These are phyloP conservation scores for Triplophysa siluroides DNA, from an alignment of 2,113 vertebrate genomes.

Conservation along the genomic window DNA sequence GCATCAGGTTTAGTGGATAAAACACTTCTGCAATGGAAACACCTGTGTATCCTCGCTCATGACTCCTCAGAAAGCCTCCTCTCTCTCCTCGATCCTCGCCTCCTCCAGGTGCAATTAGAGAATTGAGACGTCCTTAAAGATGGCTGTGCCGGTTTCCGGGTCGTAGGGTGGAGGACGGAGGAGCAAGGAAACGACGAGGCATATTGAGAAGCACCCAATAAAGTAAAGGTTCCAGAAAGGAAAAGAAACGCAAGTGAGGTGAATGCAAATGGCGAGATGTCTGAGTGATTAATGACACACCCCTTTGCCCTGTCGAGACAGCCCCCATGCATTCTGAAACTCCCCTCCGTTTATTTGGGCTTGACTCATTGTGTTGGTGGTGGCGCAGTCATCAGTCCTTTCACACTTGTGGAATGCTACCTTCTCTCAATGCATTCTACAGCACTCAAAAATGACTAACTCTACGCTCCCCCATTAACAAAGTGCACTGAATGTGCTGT, in stretches of 20 bases:
- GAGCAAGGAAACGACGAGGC: too few species aligned
- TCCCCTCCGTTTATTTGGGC: slow-evolving; percentile 68
- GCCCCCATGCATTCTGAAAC: slow-evolving; percentile 76
- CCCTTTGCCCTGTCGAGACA: slow-evolving; percentile 68
- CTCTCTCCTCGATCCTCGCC: too few species aligned
- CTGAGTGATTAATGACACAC: slow-evolving; percentile 83
- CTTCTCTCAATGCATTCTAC: slow-evolving; percentile 81
- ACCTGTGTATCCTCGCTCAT: too few species aligned
- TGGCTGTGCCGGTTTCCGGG: too few species aligned
- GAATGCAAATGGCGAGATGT: slow-evolving; percentile 73
- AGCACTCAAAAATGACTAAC: slow-evolving; percentile 61
- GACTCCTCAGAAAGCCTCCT: too few species aligned
- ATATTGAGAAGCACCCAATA: too few species aligned
- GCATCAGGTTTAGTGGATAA: too few species aligned
- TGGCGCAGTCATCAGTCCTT: slow-evolving; percentile 76
- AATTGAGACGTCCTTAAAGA: too few species aligned
- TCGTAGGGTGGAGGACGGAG: too few species aligned
- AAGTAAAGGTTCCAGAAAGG: slow-evolving; percentile 48
- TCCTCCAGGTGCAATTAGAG: too few species aligned
- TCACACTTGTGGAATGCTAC: slow-evolving; percentile 84
- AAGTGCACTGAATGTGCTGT: slow-evolving; percentile 80
- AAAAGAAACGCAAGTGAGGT: slow-evolving; percentile 49
- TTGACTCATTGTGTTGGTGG: slow-evolving; percentile 71
- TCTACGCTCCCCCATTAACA: slow-evolving; percentile 62
- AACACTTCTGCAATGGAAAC: too few species aligned